Evolutionary conservation across 2,797 vertebrate species (phyloP).

Genomic region (Aphelocoma californica): DNA sequence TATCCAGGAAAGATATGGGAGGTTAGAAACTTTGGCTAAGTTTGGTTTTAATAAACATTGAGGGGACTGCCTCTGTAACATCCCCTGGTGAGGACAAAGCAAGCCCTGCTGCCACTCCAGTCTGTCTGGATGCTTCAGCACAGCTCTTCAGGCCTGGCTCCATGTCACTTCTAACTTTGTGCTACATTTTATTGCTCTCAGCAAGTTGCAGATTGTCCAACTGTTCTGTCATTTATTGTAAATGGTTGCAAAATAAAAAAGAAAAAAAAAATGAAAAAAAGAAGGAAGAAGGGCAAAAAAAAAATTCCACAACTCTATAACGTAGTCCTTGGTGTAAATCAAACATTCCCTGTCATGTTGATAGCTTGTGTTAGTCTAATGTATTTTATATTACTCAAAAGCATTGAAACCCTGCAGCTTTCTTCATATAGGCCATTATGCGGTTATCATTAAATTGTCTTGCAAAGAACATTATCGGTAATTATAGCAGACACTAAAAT

Average conservation of each 20-base stretch:
- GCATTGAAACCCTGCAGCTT: conserved; percentile 84
- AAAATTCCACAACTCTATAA: conserved; percentile 63
- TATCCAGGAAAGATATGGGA: not conserved
- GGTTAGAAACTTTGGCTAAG: not conserved
- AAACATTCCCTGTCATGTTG: conserved; percentile 84
- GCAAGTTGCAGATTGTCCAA: conserved; percentile 76
- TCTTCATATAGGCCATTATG: conserved; percentile 87
- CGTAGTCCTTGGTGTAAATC: conserved; percentile 81
- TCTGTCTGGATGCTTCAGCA: not conserved
- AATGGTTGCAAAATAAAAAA: conserved; percentile 31
- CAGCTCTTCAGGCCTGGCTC: not conserved
- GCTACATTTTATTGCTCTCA: conserved; percentile 64
- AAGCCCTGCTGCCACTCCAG: not conserved
- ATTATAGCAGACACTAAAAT: conserved; percentile 94
- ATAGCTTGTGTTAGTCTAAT: conserved; percentile 85
- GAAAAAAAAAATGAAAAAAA: not conserved
- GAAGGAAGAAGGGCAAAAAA: not conserved
- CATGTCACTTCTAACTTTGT: conserved; percentile 42
- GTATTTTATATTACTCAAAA: conserved; percentile 86
- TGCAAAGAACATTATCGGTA: conserved; percentile 98
- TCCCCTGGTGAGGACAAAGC: not conserved
- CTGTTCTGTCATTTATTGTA: conserved; percentile 74
- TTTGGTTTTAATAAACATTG: not conserved
- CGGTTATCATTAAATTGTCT: conserved; percentile 85
- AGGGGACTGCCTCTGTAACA: not conserved